These are phyloP conservation scores for Caenorhabditis sp. DNA, from an alignment of 2,888 invertebrate genomes.

Conservation along the genomic window DNA sequence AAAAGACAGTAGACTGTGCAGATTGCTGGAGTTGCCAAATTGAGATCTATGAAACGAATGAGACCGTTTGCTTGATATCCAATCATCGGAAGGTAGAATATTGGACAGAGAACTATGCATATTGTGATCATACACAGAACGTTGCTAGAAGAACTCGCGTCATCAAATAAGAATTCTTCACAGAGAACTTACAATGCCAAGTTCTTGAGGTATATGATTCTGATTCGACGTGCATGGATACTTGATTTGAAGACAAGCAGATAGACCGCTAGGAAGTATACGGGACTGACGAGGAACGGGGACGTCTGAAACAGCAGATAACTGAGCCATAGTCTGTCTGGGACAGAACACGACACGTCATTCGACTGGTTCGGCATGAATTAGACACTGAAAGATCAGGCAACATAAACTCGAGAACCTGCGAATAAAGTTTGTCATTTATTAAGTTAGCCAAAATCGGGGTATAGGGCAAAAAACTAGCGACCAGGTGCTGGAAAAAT, in stretches of 20 bases:
- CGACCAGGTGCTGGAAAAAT: not conserved
- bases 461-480: constrained; percentile 6
- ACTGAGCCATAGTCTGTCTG: constrained; percentile 20
- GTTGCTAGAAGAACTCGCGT: constrained; percentile 30
- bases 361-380: constrained; percentile 16
- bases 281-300: constrained; percentile 30
- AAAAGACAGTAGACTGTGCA: constrained; percentile 35
- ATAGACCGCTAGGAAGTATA: constrained; percentile 24
- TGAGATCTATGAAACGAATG: constrained; percentile 26
- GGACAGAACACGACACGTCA: constrained; percentile 15
- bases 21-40: constrained; percentile 37
- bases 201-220: constrained; percentile 38
- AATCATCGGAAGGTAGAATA: constrained; percentile 48
- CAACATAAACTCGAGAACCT: not conserved
- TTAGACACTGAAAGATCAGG: not conserved
- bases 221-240: constrained; percentile 40
- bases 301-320: constrained; percentile 30
- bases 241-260: constrained; percentile 35
- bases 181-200: constrained; percentile 29
- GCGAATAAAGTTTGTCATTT: not conserved
- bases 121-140: constrained; percentile 33
- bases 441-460: not conserved
- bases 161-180: no score
- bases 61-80: constrained; percentile 44
- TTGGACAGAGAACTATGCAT: constrained; percentile 35